Evolutionary conservation across 2,113 vertebrate species (phyloP).

Genomic region (Macheiramphus alcinus): DNA sequence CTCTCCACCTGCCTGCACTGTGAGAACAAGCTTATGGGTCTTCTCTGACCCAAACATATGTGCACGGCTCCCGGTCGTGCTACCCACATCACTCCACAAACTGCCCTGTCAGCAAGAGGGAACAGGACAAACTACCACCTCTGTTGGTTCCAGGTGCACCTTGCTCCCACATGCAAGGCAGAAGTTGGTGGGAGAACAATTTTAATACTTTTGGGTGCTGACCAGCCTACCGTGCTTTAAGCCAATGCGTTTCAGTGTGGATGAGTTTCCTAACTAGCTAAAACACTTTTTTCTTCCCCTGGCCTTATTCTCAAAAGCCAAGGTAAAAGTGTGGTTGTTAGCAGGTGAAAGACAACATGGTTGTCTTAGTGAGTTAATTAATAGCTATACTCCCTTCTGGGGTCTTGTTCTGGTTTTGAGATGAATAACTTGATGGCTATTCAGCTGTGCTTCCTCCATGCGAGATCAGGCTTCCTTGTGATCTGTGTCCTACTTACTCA

Average conservation of each 20-base stretch:
- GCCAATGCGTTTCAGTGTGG: background rate
- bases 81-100: background rate
- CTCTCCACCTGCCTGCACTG: background rate
- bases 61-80: background rate
- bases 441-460: background rate
- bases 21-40: background rate
- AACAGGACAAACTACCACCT: no score
- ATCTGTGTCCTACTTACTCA: background rate
- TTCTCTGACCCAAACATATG: background rate
- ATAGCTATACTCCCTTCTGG: background rate
- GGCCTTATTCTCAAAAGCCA: background rate
- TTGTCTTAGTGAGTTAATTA: background rate
- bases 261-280: background rate
- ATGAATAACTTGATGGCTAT: background rate
- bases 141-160: background rate
- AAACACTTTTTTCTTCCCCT: background rate
- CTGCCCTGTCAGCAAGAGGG: rapidly evolving
- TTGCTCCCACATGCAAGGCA: background rate
- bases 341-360: background rate
- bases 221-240: background rate
- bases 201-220: background rate
- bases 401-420: background rate
- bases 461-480: background rate
- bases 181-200: background rate
- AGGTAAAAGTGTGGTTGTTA: background rate